Evolutionary conservation across 2,113 vertebrate species (phyloP), one percentile per base, ranked within the genome.

Genomic region (Propithecus coquereli): DNA sequence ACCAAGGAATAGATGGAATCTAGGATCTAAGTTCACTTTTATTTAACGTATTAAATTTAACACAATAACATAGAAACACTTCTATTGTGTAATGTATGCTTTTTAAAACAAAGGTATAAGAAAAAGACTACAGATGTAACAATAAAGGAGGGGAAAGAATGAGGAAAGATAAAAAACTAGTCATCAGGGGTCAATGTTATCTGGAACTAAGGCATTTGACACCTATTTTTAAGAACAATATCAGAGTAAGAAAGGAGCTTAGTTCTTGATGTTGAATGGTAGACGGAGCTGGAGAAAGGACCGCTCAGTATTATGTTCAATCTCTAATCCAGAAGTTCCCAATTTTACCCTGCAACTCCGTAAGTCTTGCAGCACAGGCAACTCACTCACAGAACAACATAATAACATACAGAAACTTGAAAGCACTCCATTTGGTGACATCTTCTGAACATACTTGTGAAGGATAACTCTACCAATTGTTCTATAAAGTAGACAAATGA

Each of bases 401-500:
- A 90, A 45, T 57, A 92, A 63, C 45, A 92, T 40, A 84, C 9
- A 81, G 45, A 87, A 90, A 76, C 2, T 79, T 87, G 14, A 32
- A 90, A 93, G 22, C 13, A 68, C 47, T 94, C 8, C 27, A 85
- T 54, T 77, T 86, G 25, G 13, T 85, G 92, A 74, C 40, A 89
- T 77, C 59, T 94, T 83, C 80, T 70, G 43, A 85, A 85, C 45
- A 91, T 32, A 80, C 20, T 8, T 85, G 12, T 40, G 57, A 96
- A 88, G 71, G 47, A 92, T 40, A 61, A 83, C 23, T 66, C 43
- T 14, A 81, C 30, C 43, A 85, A 71, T 57, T 94, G 11, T 87
- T 91, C 17, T 68, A 71, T 86, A 91, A 63, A 63, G n/a, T 47
- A 94, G 57, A 95, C 14, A 91, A 91, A 79, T 71, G 54, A 68